These are phyloP conservation scores for Urechis unicinctus DNA, from an alignment of 2,888 invertebrate genomes.

Conservation along the genomic window DNA sequence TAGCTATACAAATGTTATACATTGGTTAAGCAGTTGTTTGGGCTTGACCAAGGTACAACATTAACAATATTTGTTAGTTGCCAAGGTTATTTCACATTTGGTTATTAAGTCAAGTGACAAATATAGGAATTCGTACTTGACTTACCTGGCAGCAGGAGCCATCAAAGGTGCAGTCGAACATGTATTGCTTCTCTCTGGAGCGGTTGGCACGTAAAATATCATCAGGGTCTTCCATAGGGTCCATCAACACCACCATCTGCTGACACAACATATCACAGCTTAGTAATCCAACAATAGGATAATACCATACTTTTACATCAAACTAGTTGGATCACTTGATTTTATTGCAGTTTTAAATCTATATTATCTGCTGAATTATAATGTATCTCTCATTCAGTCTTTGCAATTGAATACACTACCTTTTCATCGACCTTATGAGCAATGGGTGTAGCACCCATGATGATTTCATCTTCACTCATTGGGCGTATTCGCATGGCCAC, in stretches of 20 bases:
- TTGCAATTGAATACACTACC: slow-evolving; percentile 55
- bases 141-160: slow-evolving; percentile 77
- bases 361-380: too few relatives aligned
- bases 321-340: too few relatives aligned
- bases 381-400: too few relatives aligned
- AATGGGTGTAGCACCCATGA: slow-evolving; percentile 59
- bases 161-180: slow-evolving; percentile 83
- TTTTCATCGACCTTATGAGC: slow-evolving; percentile 73
- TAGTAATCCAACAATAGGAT: too few relatives aligned
- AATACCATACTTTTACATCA: too few relatives aligned
- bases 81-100: too few relatives aligned
- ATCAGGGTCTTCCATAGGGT: slow-evolving; percentile 57
- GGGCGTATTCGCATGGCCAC: slow-evolving; percentile 89
- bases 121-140: neutral
- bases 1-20: too few relatives aligned
- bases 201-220: slow-evolving; percentile 65
- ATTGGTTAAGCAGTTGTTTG: too few relatives aligned
- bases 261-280: neutral
- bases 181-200: slow-evolving; percentile 71
- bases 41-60: too few relatives aligned
- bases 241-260: slow-evolving; percentile 67
- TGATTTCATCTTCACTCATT: slow-evolving; percentile 65
- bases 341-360: too few relatives aligned
- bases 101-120: too few relatives aligned
- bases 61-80: too few relatives aligned